phyloP scores from a whole-genome alignment of 2,113 vertebrate genomes.

The Rostratula benghalensis region DNA sequence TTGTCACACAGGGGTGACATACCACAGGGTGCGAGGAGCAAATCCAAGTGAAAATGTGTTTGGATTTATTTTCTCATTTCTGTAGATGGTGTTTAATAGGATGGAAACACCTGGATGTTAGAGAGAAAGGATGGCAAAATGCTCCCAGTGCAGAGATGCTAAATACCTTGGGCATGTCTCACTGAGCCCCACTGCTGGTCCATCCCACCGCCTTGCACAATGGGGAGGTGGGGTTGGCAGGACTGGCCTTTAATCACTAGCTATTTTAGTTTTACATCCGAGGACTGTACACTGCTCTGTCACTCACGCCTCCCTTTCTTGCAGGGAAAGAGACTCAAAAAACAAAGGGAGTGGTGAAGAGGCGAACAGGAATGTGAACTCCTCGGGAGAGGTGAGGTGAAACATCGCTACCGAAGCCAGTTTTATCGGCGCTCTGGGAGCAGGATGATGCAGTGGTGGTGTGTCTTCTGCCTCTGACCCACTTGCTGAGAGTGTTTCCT shows the following conservation, averaged over 20 bases:
- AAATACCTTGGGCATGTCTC: not conserved
- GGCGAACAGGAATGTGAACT: not conserved
- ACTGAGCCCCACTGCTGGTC: not conserved
- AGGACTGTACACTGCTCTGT: not conserved
- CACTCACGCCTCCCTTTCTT: not conserved
- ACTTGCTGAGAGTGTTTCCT: not conserved
- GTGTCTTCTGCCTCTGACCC: not conserved
- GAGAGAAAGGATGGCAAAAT: not conserved
- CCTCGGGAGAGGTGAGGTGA: constrained; percentile 49
- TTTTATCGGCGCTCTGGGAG: not conserved
- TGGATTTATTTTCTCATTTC: not conserved
- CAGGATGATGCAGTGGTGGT: not conserved
- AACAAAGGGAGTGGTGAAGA: constrained; percentile 34
- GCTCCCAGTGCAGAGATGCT: not conserved
- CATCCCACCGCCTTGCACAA: not conserved
- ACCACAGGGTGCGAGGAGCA: not conserved
- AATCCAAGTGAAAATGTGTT: not conserved
- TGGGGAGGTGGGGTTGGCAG: not conserved
- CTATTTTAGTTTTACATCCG: not conserved
- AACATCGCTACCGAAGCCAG: not conserved
- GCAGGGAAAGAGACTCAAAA: constrained; percentile 37
- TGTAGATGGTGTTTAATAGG: not conserved
- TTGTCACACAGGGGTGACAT: accelerated
- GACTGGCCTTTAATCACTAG: not conserved
- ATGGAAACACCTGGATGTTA: not conserved